Conservation (phyloP, 1,140 invertebrate species). For the Muscidifurax raptorellus region DNA sequence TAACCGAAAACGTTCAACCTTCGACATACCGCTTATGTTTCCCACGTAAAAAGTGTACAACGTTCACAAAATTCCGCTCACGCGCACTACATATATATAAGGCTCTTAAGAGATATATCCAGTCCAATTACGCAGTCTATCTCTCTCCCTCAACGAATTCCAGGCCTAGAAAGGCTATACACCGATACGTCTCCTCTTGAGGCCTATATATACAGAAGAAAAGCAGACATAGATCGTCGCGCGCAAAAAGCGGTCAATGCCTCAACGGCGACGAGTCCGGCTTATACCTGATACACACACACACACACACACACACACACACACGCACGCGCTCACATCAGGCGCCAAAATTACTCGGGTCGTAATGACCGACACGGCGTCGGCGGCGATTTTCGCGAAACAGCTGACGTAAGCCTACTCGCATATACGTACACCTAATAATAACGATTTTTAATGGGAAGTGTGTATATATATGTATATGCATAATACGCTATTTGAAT, state of each 20-base stretch:
- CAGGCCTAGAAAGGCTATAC: not conserved
- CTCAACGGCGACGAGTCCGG: constrained; percentile 5
- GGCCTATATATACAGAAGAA: not conserved
- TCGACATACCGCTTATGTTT: too few species aligned
- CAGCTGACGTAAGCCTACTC: not conserved
- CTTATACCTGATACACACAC: constrained; percentile 7
- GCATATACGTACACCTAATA: too few species aligned
- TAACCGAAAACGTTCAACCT: too few species aligned
- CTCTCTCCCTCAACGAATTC: not conserved
- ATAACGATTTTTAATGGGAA: too few species aligned
- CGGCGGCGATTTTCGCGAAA: not conserved
- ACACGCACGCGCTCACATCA: too few species aligned
- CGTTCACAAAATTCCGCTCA: not conserved
- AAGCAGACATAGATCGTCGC: not conserved
- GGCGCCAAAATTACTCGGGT: constrained; percentile 25
- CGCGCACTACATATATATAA: not conserved
- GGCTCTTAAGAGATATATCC: not conserved
- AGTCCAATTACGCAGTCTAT: not conserved
- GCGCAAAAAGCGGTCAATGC: constrained; percentile 40
- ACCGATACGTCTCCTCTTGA: not conserved
- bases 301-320: not conserved
- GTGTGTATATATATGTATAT: too few species aligned
- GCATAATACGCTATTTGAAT: too few species aligned
- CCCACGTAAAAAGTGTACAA: too few species aligned
- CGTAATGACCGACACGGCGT: not conserved